Conservation (phyloP, 2,797 vertebrate genomes). For the Acanthis flammea region DNA sequence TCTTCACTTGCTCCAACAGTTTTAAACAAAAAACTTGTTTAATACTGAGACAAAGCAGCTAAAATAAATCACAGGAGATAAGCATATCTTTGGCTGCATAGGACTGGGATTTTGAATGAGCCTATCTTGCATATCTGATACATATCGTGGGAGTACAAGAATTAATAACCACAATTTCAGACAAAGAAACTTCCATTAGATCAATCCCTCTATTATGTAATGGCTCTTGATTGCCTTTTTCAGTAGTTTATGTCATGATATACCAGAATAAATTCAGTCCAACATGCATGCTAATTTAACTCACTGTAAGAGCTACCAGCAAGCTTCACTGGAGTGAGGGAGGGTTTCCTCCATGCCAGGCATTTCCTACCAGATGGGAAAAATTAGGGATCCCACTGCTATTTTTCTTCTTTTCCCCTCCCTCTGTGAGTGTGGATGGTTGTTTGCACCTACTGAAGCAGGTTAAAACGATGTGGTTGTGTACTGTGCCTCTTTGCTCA, state of each 20-base stretch:
- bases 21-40: not conserved
- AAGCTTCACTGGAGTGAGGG: not conserved
- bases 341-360: not conserved
- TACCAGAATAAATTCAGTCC: not conserved
- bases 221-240: not conserved
- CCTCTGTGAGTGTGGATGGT: not conserved
- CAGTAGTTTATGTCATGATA: not conserved
- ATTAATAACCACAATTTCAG: not conserved
- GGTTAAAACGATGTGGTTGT: not conserved
- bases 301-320: not conserved
- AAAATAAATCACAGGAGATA: slow-evolving; percentile 9
- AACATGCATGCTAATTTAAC: not conserved
- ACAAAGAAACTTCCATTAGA: not conserved
- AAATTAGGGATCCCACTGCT: not conserved
- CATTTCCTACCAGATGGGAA: not conserved
- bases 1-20: not conserved
- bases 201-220: not conserved
- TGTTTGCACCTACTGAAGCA: not conserved
- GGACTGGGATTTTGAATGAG: not conserved
- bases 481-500: not conserved
- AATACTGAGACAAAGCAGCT: not conserved
- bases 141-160: not conserved
- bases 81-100: not conserved
- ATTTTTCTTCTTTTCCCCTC: not conserved
- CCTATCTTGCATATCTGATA: not conserved